Percentiles rank a stretch among this genome's conserved stretches.
These are phyloP conservation scores for Gnathonemus longibarbis DNA, from an alignment of 2,113 vertebrate species.

Conservation along the genomic window DNA sequence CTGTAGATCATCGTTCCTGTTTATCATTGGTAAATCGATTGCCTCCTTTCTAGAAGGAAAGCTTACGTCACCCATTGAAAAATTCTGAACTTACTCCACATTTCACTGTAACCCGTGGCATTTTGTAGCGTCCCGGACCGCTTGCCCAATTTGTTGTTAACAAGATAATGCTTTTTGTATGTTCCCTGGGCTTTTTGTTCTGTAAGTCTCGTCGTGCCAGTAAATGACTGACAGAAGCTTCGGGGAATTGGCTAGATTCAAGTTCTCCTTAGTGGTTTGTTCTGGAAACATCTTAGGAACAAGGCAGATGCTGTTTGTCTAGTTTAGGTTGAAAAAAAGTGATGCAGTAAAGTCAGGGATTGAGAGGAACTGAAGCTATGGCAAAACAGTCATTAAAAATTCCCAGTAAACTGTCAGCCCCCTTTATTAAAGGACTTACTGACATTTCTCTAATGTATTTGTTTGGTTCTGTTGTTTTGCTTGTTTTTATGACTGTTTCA, in stretches of 20 bases:
- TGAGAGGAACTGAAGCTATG: constrained; percentile 43
- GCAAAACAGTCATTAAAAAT: constrained; percentile 17
- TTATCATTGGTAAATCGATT: neutral
- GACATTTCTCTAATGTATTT: neutral
- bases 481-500: neutral
- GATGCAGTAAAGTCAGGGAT: constrained; percentile 34
- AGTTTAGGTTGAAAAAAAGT: constrained; percentile 46
- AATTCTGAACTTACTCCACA: constrained; percentile 43
- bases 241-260: constrained; percentile 66
- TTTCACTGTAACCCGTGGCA: constrained; percentile 47
- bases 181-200: constrained; percentile 51
- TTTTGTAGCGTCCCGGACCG: constrained; percentile 51
- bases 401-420: neutral
- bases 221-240: constrained; percentile 70
- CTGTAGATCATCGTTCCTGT: neutral
- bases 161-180: constrained; percentile 54
- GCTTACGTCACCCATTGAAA: constrained; percentile 47
- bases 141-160: constrained; percentile 71
- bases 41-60: constrained; percentile 36
- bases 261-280: constrained; percentile 69
- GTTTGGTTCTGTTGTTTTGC: neutral
- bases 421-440: neutral
- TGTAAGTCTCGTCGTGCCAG: constrained; percentile 63
- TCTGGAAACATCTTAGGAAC: constrained; percentile 65
- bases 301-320: constrained; percentile 71